These are phyloP conservation scores for Drosophila sulfurigaster DNA, from an alignment of 1,140 invertebrate genomes.

Conservation along the genomic window DNA sequence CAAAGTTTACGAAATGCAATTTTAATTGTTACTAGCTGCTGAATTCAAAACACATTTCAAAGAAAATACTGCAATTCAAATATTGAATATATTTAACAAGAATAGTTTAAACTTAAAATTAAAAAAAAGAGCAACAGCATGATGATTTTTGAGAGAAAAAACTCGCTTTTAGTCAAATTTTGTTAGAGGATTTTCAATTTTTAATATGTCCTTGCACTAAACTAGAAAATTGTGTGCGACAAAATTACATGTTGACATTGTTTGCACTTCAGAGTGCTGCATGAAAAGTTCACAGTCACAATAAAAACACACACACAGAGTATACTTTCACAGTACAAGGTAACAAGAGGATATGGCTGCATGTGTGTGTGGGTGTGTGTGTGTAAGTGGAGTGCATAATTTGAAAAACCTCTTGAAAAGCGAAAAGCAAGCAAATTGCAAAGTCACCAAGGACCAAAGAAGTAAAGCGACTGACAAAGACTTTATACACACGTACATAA, in stretches of 20 bases:
- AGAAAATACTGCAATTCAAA: too few species aligned
- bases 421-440: slow-evolving; percentile 54
- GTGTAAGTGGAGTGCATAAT: slow-evolving; percentile 39
- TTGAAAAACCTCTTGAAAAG: slow-evolving; percentile 54
- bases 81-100: too few species aligned
- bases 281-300: slow-evolving; percentile 51
- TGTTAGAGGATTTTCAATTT: slow-evolving; percentile 25
- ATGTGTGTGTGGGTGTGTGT: slow-evolving; percentile 13
- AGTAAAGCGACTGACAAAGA: slow-evolving; percentile 47
- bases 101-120: not conserved
- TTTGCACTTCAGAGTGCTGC: slow-evolving; percentile 40
- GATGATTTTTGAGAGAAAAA: not conserved
- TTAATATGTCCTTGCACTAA: slow-evolving; percentile 34
- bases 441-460: slow-evolving; percentile 43
- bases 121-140: not conserved
- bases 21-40: too few species aligned
- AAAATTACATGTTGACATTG: slow-evolving; percentile 58
- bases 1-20: too few species aligned
- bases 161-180: not conserved
- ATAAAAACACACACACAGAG: slow-evolving; percentile 38
- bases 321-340: slow-evolving; percentile 1
- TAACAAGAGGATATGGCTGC: slow-evolving; percentile 7
- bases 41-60: too few species aligned
- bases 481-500: slow-evolving; percentile 4
- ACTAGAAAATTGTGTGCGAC: slow-evolving; percentile 40